A percentile compares a stretch with the other conserved stretches of the same genome.
phyloP scores from a whole-genome alignment of 2,888 invertebrate species.

The Athripsodes cinereus region DNA sequence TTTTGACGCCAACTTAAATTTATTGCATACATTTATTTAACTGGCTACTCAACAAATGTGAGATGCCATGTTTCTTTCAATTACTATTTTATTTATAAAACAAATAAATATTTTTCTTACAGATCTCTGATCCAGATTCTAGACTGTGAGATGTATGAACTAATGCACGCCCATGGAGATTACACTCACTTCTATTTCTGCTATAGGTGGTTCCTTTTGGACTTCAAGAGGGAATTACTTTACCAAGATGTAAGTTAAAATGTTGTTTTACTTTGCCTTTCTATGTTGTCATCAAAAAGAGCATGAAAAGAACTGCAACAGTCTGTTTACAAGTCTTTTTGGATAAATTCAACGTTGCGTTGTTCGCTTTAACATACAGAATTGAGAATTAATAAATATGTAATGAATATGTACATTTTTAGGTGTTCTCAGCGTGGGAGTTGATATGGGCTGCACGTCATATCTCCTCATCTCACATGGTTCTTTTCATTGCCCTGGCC shows the following conservation, averaged over 20 bases:
- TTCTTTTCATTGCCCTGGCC: slow-evolving; percentile 87
- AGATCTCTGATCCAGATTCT: slow-evolving; percentile 79
- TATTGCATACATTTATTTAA: too few species aligned
- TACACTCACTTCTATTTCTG: slow-evolving; percentile 97
- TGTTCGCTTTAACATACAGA: too few species aligned
- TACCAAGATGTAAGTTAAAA: slow-evolving; percentile 71
- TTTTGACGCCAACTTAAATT: too few species aligned
- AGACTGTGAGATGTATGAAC: slow-evolving; percentile 88
- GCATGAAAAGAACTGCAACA: too few species aligned
- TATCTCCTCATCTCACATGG: slow-evolving; percentile 83
- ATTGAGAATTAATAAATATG: too few species aligned
- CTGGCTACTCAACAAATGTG: too few species aligned
- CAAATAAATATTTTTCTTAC: too few species aligned
- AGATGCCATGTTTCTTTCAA: too few species aligned
- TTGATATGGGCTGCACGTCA: slow-evolving; percentile 91
- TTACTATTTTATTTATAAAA: too few species aligned
- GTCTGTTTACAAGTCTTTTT: too few species aligned
- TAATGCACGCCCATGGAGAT: slow-evolving; percentile 93
- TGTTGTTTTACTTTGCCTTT: not conserved
- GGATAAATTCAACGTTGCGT: too few species aligned
- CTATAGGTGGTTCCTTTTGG: slow-evolving; percentile 94
- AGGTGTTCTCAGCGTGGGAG: slow-evolving; percentile 87
- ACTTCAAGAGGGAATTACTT: slow-evolving; percentile 89
- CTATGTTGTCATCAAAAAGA: not conserved
- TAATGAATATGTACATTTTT: too few species aligned